Evolutionary conservation across 2,113 vertebrate genomes (phyloP).

Genomic region (Dasypus novemcinctus): DNA sequence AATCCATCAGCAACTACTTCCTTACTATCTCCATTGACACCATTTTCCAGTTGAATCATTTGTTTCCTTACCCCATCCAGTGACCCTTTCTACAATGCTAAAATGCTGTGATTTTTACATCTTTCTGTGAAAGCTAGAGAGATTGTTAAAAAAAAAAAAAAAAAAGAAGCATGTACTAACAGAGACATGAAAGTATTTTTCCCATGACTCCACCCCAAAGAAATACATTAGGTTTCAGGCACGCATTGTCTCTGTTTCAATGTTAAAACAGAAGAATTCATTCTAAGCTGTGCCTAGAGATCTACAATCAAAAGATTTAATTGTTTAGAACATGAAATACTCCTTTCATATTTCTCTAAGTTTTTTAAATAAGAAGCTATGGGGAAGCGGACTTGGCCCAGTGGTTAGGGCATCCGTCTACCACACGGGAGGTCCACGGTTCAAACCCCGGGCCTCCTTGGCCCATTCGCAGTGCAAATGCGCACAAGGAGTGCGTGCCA

Average conservation of each 20-base stretch:
- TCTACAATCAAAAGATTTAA: neutral
- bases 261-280: slow-evolving; percentile 27
- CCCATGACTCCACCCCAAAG: neutral
- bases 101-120: neutral
- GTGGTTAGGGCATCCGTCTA: too few relatives aligned
- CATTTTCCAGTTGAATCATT: neutral
- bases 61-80: neutral
- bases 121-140: neutral
- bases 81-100: neutral
- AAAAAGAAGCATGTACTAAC: neutral
- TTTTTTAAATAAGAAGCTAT: neutral
- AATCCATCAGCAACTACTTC: neutral
- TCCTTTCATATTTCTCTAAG: neutral
- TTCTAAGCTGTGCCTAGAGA: neutral
- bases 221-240: neutral
- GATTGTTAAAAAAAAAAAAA: neutral
- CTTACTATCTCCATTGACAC: neutral
- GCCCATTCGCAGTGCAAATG: too few relatives aligned
- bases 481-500: too few relatives aligned
- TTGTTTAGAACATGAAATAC: neutral
- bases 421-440: too few relatives aligned
- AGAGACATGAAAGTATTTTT: neutral
- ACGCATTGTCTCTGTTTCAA: neutral
- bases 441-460: too few relatives aligned
- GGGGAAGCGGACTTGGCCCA: too few relatives aligned